Evolutionary conservation across 2,797 vertebrate species (phyloP), one percentile per base, ranked within the genome.

Genomic region (Poecile montanus): DNA sequence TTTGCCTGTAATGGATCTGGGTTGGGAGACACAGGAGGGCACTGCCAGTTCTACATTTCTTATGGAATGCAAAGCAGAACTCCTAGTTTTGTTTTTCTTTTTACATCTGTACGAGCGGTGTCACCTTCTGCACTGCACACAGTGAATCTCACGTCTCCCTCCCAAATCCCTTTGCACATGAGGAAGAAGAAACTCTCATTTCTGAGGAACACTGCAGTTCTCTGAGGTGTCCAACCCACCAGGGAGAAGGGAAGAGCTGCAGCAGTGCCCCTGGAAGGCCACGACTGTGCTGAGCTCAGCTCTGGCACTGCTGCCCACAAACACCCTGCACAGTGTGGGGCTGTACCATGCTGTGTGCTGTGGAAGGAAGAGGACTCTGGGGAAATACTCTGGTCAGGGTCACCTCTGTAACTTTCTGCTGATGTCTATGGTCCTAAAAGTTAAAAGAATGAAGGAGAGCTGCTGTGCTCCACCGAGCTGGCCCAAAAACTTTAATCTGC

Each of bases 181-280:
- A 63, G 54, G 98, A 97, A 44, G 96, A 97, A 62, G 98, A 97
- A 80, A 78, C 53, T 96, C 61, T 95, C 40, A 98, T 96, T 91
- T 98, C 97, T 95, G 97, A 97, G 21, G 98, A 98, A 74, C 98
- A 97, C 98, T 98, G 98, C 85, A 98, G 83, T n/a, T 98, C 98
- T 23, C 98, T 98, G 77, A 98, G 97, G 94, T 93, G 98, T 85
- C 88, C 98, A 90, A 92, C 98, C 73, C 98, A 95, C 98, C 98
- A 70, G 74, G 47, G 63, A 84, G 29, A 48, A 89, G 85, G 51
- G 60, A 60, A 53, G 47, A 76, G 66, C 67, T 85, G 82, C 50
- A 81, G 67, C 72, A 81, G 48, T 26, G 29, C 15, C 45, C 40
- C 32, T 5, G 14, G 51, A 75, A 36, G n/a, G 47, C 63, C 54